A percentile compares a stretch with the other conserved stretches of the same genome.
Conservation (phyloP, 2,888 invertebrate species). For the Parnassius apollo region DNA sequence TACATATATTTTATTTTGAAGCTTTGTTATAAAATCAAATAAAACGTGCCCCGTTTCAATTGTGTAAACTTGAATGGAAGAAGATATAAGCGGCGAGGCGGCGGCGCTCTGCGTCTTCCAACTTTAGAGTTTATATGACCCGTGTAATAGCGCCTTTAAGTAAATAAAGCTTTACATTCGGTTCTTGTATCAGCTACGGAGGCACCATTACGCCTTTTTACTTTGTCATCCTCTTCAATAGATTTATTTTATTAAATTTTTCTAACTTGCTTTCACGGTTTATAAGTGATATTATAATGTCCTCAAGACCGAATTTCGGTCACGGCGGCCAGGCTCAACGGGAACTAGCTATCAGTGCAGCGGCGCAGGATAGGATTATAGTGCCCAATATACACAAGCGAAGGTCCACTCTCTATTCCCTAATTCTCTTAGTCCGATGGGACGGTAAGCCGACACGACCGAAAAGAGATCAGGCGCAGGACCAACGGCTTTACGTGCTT, state of each 20-base stretch:
- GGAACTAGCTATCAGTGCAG: too few relatives aligned
- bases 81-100: conserved; percentile 39
- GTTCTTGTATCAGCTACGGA: conserved; percentile 48
- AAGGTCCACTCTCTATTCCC: too few relatives aligned
- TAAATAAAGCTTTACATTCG: conserved; percentile 72
- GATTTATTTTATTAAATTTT: not conserved
- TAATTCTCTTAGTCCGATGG: too few relatives aligned
- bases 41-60: conserved; percentile 48
- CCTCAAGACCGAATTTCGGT: too few relatives aligned
- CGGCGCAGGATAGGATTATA: too few relatives aligned
- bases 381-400: too few relatives aligned
- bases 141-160: conserved; percentile 74
- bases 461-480: too few relatives aligned
- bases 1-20: not conserved
- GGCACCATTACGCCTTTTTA: conserved; percentile 46
- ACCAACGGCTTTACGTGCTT: too few relatives aligned
- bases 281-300: not conserved
- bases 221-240: conserved; percentile 42
- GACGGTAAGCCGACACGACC: too few relatives aligned
- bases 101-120: conserved; percentile 50
- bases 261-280: not conserved
- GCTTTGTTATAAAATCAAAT: conserved; percentile 20
- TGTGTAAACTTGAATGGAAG: conserved; percentile 42
- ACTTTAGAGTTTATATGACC: conserved; percentile 76
- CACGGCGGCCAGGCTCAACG: too few relatives aligned